phyloP scores from a whole-genome alignment of 2,113 vertebrate genomes.

The Pedetes capensis region DNA sequence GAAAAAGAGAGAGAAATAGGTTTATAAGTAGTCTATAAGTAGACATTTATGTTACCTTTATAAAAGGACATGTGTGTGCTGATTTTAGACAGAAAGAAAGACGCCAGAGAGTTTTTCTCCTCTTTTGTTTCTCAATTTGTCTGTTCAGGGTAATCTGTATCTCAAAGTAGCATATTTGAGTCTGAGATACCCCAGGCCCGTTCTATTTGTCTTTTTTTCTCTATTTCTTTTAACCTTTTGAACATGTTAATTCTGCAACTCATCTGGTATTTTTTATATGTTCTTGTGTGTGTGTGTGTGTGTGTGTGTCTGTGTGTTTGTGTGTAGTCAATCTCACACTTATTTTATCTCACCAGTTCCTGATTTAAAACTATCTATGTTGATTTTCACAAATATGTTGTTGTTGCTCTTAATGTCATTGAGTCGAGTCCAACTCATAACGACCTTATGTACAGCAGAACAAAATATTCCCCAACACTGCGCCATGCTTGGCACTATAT shows the following conservation, averaged over 20 bases:
- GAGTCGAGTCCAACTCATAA: too few relatives aligned
- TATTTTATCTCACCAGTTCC: neutral
- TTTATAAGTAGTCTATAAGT: neutral
- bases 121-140: neutral
- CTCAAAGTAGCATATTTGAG: neutral
- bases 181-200: rapidly evolving
- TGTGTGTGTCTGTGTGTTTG: neutral
- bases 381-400: too few relatives aligned
- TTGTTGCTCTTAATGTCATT: too few relatives aligned
- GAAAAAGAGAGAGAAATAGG: neutral
- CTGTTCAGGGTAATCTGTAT: neutral
- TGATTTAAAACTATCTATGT: neutral
- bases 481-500: too few relatives aligned
- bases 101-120: neutral
- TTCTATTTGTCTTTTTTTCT: neutral
- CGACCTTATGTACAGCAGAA: too few relatives aligned
- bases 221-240: neutral
- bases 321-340: too few relatives aligned
- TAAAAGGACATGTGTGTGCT: neutral
- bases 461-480: too few relatives aligned
- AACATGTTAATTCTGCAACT: neutral
- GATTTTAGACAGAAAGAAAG: neutral
- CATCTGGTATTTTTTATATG: too few relatives aligned
- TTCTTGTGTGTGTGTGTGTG: neutral
- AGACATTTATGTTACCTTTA: neutral